Conservation (phyloP, 2,888 invertebrate genomes). For the Napeogenes sylphis region DNA sequence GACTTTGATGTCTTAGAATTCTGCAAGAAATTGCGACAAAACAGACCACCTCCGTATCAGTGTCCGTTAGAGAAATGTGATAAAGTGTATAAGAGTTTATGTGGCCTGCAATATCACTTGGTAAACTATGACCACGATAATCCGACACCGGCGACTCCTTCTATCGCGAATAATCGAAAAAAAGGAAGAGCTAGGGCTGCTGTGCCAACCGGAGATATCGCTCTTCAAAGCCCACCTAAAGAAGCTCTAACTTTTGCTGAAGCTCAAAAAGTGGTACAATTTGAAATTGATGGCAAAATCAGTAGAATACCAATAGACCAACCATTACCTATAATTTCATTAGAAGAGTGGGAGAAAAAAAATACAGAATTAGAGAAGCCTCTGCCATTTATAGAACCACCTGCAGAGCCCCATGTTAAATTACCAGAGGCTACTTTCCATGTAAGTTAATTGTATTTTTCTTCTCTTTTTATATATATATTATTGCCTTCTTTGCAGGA, state of each 20-base stretch:
- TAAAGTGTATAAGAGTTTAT: conserved; percentile 90
- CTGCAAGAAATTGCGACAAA: conserved; percentile 88
- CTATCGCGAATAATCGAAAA: conserved; percentile 80
- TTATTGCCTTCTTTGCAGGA: background rate
- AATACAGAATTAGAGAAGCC: conserved; percentile 69
- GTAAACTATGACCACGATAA: conserved; percentile 91
- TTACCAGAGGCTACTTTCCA: conserved; percentile 70
- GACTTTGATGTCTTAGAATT: conserved; percentile 92
- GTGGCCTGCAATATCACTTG: conserved; percentile 91
- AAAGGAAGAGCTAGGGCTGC: conserved; percentile 79
- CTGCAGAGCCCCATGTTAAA: conserved; percentile 66
- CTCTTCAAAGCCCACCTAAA: conserved; percentile 74
- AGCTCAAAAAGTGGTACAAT: conserved; percentile 90
- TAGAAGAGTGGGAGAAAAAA: conserved; percentile 80
- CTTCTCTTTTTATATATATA: background rate
- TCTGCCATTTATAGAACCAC: conserved; percentile 61
- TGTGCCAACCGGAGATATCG: conserved; percentile 77
- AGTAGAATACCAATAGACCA: conserved; percentile 82
- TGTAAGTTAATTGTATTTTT: conserved; percentile 38
- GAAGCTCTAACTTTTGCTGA: conserved; percentile 90
- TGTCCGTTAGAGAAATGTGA: conserved; percentile 92
- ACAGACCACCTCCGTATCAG: conserved; percentile 89
- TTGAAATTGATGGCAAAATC: conserved; percentile 89
- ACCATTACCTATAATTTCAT: conserved; percentile 81
- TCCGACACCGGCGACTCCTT: conserved; percentile 80